A percentile compares a stretch with the other conserved stretches of the same genome.
Evolutionary conservation across 2,113 vertebrate species (phyloP).

Genomic region (Pica pica): DNA sequence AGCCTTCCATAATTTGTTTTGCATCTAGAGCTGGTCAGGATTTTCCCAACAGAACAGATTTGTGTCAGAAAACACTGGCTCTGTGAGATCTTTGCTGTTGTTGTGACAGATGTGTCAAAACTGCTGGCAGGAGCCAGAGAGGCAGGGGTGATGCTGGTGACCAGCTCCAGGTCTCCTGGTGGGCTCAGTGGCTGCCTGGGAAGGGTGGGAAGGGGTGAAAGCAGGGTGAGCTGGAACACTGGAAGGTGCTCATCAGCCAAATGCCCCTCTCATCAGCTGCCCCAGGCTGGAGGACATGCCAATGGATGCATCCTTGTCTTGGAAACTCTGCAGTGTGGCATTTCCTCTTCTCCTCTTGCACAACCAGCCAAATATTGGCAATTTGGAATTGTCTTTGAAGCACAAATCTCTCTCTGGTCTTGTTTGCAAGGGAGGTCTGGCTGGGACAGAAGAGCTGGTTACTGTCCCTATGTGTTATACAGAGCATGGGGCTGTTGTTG

Average conservation of each 20-base stretch:
- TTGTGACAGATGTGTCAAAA: neutral
- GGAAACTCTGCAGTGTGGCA: neutral
- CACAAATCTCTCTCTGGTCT: neutral
- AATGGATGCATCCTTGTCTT: neutral
- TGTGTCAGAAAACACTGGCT: neutral
- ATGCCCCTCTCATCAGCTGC: neutral
- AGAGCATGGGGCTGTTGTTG: neutral
- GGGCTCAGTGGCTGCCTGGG: neutral
- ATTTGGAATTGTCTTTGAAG: neutral
- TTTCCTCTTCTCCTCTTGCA: neutral
- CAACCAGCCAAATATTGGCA: neutral
- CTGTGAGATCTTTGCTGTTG: neutral
- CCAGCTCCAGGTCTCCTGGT: neutral
- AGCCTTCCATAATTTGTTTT: neutral
- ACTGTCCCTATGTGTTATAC: neutral
- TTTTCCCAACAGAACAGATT: neutral
- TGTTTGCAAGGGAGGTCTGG: neutral
- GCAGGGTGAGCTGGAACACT: neutral
- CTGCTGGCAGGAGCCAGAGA: neutral
- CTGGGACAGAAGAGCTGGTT: neutral
- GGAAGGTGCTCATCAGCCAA: fast-evolving
- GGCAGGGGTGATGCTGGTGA: neutral
- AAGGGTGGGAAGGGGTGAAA: neutral
- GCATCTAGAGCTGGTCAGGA: neutral
- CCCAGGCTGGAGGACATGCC: neutral